These are phyloP conservation scores for Cariama cristata DNA, from an alignment of 2,113 vertebrate genomes.

Conservation along the genomic window DNA sequence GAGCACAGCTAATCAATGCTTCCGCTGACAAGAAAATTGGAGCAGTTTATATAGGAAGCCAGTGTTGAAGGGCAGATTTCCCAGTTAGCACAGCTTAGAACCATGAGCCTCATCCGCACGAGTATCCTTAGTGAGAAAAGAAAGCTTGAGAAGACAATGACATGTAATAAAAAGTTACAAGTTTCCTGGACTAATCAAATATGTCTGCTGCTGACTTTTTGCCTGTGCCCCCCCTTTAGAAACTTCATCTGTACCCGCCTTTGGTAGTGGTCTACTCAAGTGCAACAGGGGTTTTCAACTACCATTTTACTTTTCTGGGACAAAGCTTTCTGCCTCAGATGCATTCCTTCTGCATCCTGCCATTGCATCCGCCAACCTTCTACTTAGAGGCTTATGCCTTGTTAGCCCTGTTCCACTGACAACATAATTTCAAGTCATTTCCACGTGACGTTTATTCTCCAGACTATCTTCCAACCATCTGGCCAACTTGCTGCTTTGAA, in stretches of 20 bases:
- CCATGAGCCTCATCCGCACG: background rate
- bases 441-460: background rate
- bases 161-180: background rate
- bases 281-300: background rate
- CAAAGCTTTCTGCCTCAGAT: background rate
- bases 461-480: background rate
- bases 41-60: conserved; percentile 52
- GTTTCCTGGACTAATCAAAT: background rate
- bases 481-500: background rate
- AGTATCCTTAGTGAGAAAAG: background rate
- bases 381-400: background rate
- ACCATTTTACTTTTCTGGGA: background rate
- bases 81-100: background rate
- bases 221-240: background rate
- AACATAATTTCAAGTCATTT: background rate
- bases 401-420: background rate
- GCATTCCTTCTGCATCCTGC: background rate
- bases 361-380: background rate
- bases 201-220: background rate
- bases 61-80: conserved; percentile 45
- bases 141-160: background rate
- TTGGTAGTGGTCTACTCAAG: background rate
- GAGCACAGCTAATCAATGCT: conserved; percentile 69
- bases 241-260: background rate
- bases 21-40: conserved; percentile 56